A percentile compares a stretch with the other conserved stretches of the same genome.
Evolutionary conservation across 37 sponge, comb jelly and placozoan genomes (phyloP).

Genomic region (Petrosia ficiformis): DNA sequence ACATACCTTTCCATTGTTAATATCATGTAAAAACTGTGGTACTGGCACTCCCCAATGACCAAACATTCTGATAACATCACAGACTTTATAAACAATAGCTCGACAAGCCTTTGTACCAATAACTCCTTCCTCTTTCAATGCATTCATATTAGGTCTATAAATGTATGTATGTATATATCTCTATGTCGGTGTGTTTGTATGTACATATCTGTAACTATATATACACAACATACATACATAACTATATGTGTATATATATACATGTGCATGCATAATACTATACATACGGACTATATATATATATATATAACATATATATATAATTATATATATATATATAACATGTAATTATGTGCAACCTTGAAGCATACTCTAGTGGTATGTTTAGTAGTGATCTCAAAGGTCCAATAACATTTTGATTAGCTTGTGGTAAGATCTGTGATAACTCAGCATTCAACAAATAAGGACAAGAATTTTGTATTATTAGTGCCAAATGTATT

Average conservation of each 20-base stretch:
- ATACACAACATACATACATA: background rate
- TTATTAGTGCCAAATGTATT: background rate
- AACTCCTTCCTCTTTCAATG: conserved; percentile 35
- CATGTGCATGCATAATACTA: background rate
- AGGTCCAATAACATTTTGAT: conserved; percentile 26
- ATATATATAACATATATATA: background rate
- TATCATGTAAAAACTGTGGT: conserved; percentile 29
- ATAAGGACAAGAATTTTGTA: conserved; percentile 14
- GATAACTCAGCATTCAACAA: conserved; percentile 42
- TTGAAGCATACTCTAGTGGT: conserved; percentile 11
- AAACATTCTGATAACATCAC: conserved; percentile 49
- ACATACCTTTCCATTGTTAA: conserved; percentile 36
- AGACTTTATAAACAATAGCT: conserved; percentile 23
- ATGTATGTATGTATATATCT: background rate
- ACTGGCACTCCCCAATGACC: conserved; percentile 31
- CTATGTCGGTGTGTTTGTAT: background rate
- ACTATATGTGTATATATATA: background rate
- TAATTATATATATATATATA: background rate
- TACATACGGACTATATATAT: background rate
- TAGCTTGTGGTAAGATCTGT: conserved; percentile 32
- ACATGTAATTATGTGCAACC: background rate
- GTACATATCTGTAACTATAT: background rate
- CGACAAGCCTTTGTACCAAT: conserved; percentile 51
- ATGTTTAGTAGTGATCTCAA: conserved; percentile 20
- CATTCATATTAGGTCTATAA: background rate